Conservation (phyloP, 2,888 invertebrate genomes). For the Epiblema foenella region DNA sequence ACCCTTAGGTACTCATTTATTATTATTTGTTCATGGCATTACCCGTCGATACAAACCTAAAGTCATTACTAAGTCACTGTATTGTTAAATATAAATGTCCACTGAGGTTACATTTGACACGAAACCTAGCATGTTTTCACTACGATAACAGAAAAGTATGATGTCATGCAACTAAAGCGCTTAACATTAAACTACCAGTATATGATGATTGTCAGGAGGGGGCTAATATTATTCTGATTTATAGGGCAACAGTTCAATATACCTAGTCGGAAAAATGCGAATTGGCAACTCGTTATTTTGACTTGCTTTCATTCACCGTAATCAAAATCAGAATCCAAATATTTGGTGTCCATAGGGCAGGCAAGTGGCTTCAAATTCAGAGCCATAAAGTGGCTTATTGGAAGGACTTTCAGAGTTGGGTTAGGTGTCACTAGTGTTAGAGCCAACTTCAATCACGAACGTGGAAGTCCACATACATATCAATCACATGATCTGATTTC, state of each 20-base stretch:
- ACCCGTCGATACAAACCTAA: not conserved
- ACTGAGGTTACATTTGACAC: constrained; percentile 12
- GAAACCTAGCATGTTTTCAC: constrained; percentile 28
- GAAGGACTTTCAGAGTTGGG: too few species aligned
- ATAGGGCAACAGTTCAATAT: not conserved
- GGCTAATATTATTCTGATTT: not conserved
- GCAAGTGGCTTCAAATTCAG: too few species aligned
- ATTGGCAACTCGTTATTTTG: not conserved
- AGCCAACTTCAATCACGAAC: too few species aligned
- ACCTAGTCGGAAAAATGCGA: not conserved
- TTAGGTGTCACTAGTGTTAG: too few species aligned
- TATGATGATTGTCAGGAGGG: too few species aligned
- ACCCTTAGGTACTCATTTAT: not conserved
- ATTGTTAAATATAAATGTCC: constrained; percentile 12
- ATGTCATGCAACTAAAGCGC: not conserved
- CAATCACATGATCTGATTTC: too few species aligned
- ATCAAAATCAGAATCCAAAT: too few species aligned
- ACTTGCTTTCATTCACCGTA: not conserved
- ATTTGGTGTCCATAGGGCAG: too few species aligned
- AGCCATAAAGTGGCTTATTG: too few species aligned
- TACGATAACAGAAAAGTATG: not conserved
- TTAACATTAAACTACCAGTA: too few species aligned
- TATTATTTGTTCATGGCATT: not conserved
- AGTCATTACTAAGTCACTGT: not conserved
- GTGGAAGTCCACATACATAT: too few species aligned